These are phyloP conservation scores for Andrena cerasifolii DNA, from an alignment of 1,140 invertebrate genomes.

Conservation along the genomic window DNA sequence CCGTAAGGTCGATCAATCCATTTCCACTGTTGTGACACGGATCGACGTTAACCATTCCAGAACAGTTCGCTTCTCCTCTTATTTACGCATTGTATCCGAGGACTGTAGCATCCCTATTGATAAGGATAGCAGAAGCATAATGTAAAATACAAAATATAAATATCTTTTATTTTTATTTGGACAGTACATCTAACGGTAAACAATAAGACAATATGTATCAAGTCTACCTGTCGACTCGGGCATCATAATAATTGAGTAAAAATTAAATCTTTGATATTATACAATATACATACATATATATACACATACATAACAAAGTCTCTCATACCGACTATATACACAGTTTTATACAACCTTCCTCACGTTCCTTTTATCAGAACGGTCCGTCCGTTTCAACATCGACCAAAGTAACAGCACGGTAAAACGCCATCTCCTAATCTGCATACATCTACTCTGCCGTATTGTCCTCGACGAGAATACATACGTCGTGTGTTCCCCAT, in stretches of 20 bases:
- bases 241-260: slow-evolving; percentile 65
- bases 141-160: slow-evolving; percentile 71
- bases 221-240: slow-evolving; percentile 21
- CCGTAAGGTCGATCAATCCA: not conserved
- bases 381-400: not conserved
- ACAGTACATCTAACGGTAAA: slow-evolving; percentile 60
- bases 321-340: slow-evolving; percentile 73
- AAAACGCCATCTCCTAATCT: slow-evolving; percentile 7
- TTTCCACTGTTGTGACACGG: not conserved
- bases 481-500: not conserved
- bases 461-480: not conserved
- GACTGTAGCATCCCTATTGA: no score
- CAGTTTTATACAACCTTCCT: slow-evolving; percentile 72
- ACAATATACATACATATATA: slow-evolving; percentile 47
- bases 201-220: slow-evolving; percentile 45
- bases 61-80: no score
- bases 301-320: slow-evolving; percentile 49
- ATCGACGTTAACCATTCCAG: no score
- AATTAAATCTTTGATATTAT: slow-evolving; percentile 65
- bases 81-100: no score
- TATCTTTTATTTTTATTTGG: slow-evolving; percentile 68
- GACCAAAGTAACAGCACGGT: not conserved
- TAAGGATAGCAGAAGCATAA: slow-evolving; percentile 17
- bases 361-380: not conserved
- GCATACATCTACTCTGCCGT: not conserved